Evolutionary conservation across 1,140 invertebrate species (phyloP), one percentile per base, ranked within the genome.

Genomic region (Hypothenemus hampei): DNA sequence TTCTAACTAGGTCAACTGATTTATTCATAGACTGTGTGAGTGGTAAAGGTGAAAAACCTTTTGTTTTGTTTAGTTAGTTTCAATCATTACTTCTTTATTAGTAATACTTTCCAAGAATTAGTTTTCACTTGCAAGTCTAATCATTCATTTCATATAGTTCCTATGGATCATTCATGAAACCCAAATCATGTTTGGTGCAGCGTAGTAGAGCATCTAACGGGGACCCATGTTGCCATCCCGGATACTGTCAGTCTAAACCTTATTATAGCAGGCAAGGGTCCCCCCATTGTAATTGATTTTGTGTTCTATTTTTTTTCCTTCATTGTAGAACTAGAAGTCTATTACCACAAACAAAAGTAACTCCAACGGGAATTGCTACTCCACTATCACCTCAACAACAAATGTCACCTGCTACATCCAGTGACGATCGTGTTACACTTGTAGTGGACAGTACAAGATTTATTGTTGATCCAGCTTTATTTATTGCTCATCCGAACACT

Each of bases 371-470:
- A 61, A 22, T 20, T 23, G 31, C 45, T 15, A 45, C 35, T 10
- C 52, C 40, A 20, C 56, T 35, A n/a, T 66, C 66, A 43, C 70
- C 71, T 57, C 55, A 45, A 40, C 55, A 44, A 39, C 37, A n/a
- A 43, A 13, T 20, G 39, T 0, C 59, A 54, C 60, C 13, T 50
- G 41, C 52, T 62, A 61, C 39, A 63, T 63, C 49, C 5, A 78
- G 77, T 37, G 86, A 89, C 49, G 88, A 91, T 60, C 72, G 87
- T 35, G 85, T 97, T 16, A 95, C 92, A 1, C 77, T 97, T 19
- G 85, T 97, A 13, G 94, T 97, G 4, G 94, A 97, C 69, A 93
- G 92, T 59, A 94, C 93, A 0, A 77, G 93, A 61, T 90, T 90
- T 72, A 83, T 94, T 4, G 83, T 97, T 2, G 93, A 97, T 74